Evolutionary conservation across 2,113 vertebrate genomes (phyloP).

Genomic region (Cyprinus carpio): DNA sequence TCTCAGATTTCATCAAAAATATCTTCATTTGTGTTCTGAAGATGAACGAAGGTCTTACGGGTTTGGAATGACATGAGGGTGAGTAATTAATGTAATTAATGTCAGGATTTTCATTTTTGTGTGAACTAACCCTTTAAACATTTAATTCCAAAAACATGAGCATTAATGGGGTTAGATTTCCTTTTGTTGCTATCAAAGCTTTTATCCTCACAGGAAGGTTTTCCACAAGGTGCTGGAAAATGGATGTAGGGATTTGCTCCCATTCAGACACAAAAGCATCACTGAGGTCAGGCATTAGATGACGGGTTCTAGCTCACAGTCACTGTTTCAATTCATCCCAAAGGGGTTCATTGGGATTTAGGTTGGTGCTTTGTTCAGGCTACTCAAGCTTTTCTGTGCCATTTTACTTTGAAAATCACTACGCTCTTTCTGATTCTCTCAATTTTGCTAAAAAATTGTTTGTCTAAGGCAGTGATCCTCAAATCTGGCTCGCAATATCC

Average conservation of each 20-base stretch:
- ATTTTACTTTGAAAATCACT: neutral
- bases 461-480: neutral
- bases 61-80: too few species aligned
- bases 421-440: neutral
- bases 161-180: neutral
- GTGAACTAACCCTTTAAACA: too few species aligned
- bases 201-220: neutral
- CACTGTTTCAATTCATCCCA: neutral
- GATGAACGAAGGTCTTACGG: too few species aligned
- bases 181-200: neutral
- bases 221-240: neutral
- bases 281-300: neutral
- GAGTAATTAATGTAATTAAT: too few species aligned
- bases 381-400: neutral
- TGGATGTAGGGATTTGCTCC: neutral
- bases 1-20: too few species aligned
- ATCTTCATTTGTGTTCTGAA: too few species aligned
- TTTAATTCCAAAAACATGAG: neutral
- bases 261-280: conserved; percentile 2
- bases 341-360: neutral
- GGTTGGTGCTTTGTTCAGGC: neutral
- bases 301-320: neutral
- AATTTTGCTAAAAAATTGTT: neutral
- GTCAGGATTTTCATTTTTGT: too few species aligned
- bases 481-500: too few species aligned